A percentile compares a stretch with the other conserved stretches of the same genome.
phyloP scores from a whole-genome alignment of 2,797 vertebrate genomes.

The Aselliscus stoliczkanus region DNA sequence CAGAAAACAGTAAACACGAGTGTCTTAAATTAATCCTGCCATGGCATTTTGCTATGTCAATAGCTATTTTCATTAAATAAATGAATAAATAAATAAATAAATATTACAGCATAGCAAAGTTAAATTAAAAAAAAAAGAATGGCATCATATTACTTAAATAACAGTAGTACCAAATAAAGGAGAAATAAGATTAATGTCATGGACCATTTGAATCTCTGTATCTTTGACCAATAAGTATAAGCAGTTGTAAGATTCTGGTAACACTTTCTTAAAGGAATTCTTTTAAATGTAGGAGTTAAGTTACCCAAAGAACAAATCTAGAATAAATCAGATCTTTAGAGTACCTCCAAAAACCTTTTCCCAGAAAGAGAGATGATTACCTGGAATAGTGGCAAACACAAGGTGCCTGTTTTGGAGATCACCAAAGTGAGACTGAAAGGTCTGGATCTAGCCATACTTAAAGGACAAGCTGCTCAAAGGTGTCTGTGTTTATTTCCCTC shows the following conservation, averaged over 20 bases:
- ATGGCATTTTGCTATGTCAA: not conserved
- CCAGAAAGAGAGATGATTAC: slow-evolving; percentile 70
- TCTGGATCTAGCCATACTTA: slow-evolving; percentile 57
- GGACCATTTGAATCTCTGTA: not conserved
- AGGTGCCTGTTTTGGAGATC: slow-evolving; percentile 61
- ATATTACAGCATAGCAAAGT: not conserved
- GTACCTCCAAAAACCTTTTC: not conserved
- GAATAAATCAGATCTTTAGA: not conserved
- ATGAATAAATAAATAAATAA: no score
- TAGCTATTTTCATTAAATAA: no score
- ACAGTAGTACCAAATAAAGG: slow-evolving; percentile 32
- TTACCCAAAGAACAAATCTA: not conserved
- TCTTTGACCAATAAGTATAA: not conserved
- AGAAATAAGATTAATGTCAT: not conserved
- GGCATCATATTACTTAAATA: slow-evolving; percentile 16
- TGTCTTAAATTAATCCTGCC: not conserved
- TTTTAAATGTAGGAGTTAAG: not conserved
- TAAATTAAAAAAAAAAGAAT: not conserved
- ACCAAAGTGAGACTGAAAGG: slow-evolving; percentile 41
- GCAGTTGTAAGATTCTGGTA: not conserved
- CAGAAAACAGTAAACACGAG: not conserved
- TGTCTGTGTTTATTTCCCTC: not conserved
- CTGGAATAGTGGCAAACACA: slow-evolving; percentile 75
- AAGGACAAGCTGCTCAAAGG: not conserved
- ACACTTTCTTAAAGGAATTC: not conserved